These are phyloP conservation scores for Chrysodeixis includens DNA, from an alignment of 2,888 invertebrate genomes.

Conservation along the genomic window DNA sequence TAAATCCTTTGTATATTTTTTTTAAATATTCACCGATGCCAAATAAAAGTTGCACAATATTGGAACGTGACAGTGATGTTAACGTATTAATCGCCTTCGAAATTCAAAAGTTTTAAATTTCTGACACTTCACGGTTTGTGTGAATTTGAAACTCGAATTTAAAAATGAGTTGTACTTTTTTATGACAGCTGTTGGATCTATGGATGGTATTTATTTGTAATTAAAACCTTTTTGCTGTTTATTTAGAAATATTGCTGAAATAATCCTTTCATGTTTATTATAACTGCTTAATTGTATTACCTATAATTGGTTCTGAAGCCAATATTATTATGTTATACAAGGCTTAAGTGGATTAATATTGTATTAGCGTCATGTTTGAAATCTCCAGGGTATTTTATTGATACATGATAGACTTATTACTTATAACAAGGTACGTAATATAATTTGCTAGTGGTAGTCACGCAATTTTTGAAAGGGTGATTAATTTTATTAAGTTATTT, in stretches of 20 bases:
- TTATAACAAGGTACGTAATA: conserved; percentile 36
- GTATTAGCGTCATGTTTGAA: conserved; percentile 9
- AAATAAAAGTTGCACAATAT: too few relatives aligned
- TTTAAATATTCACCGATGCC: too few relatives aligned
- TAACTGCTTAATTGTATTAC: neutral
- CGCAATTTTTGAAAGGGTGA: conserved; percentile 37
- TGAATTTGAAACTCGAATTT: too few relatives aligned
- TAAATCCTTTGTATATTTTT: too few relatives aligned
- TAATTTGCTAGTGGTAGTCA: conserved; percentile 35
- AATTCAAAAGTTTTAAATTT: too few relatives aligned
- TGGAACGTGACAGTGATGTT: too few relatives aligned
- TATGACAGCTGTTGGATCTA: neutral
- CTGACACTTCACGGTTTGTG: too few relatives aligned
- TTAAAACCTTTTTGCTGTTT: neutral
- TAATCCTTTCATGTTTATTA: neutral
- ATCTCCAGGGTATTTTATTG: conserved; percentile 28
- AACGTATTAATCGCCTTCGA: too few relatives aligned
- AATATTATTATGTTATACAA: conserved; percentile 5
- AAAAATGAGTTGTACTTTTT: too few relatives aligned
- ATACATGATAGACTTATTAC: conserved; percentile 32
- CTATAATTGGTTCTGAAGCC: neutral
- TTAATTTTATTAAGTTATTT: conserved; percentile 24
- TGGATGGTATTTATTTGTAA: neutral
- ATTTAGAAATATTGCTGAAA: neutral
- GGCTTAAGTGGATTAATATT: conserved; percentile 4